Percentiles rank a stretch among this genome's conserved stretches.
Evolutionary conservation across 2,888 invertebrate species (phyloP).

Genomic region (Lasioglossum vierecki): DNA sequence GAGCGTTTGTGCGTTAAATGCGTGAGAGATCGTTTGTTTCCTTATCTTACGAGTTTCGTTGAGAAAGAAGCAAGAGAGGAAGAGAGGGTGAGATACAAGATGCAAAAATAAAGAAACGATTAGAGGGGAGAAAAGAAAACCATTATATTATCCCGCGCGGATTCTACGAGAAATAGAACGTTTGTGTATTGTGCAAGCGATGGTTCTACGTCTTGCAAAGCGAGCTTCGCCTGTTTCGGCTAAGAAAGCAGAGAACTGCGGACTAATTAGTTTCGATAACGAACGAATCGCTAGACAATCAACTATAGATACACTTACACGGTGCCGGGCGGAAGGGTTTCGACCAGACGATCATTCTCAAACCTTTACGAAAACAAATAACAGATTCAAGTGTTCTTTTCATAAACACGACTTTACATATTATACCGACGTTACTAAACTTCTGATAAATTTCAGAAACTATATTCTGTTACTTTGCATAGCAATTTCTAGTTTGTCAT

Average conservation of each 20-base stretch:
- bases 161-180: slow-evolving; percentile 5
- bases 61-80: slow-evolving; percentile 41
- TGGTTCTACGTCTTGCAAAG: slow-evolving; percentile 44
- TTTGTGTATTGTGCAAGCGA: slow-evolving; percentile 56
- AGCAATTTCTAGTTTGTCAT: neutral
- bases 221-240: slow-evolving; percentile 56
- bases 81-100: slow-evolving; percentile 29
- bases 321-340: neutral
- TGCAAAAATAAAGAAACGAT: slow-evolving; percentile 48
- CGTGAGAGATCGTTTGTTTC: slow-evolving; percentile 14
- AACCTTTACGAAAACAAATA: neutral
- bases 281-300: slow-evolving; percentile 12
- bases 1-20: slow-evolving; percentile 37
- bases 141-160: slow-evolving; percentile 1
- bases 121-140: slow-evolving; percentile 17
- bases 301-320: neutral
- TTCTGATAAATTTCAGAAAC: neutral
- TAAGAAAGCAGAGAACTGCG: slow-evolving; percentile 54
- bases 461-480: neutral
- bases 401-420: neutral
- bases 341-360: neutral
- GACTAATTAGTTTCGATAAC: slow-evolving; percentile 37
- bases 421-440: neutral
- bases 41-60: slow-evolving; percentile 25
- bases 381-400: neutral